Conservation (phyloP, 2,888 invertebrate species). For the Lepidocyrtoides sp. region DNA sequence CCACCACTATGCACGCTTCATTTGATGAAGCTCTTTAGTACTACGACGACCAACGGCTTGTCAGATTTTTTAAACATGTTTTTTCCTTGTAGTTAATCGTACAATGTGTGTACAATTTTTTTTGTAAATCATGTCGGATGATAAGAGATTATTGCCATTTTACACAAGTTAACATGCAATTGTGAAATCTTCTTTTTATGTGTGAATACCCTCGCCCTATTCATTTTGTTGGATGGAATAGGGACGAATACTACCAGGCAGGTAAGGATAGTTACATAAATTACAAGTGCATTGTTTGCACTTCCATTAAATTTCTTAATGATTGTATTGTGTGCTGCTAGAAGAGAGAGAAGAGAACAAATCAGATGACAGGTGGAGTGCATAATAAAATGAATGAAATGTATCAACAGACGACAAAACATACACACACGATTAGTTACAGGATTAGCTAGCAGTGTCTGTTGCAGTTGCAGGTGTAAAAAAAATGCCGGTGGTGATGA, state of each 20-base stretch:
- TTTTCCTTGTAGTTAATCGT: not conserved
- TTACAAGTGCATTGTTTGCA: not conserved
- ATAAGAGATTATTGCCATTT: not conserved
- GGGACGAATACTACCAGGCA: too few species aligned
- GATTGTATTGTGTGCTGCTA: not conserved
- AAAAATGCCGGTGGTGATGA: too few species aligned
- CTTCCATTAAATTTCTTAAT: conserved; percentile 33
- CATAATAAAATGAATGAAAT: not conserved
- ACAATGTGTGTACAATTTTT: too few species aligned
- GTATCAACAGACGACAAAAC: not conserved
- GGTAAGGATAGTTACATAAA: too few species aligned
- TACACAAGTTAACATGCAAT: not conserved
- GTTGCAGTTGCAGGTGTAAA: too few species aligned
- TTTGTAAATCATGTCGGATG: conserved; percentile 9
- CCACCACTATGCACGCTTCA: too few species aligned
- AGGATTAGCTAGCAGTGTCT: too few species aligned
- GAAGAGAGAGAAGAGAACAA: not conserved
- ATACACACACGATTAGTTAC: too few species aligned
- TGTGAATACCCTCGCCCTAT: too few species aligned
- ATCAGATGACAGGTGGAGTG: not conserved
- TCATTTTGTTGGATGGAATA: too few species aligned
- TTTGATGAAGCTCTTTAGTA: too few species aligned
- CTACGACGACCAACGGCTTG: too few species aligned
- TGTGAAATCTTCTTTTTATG: conserved; percentile 22
- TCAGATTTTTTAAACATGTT: not conserved